These are phyloP conservation scores for Caloenas nicobarica DNA, from an alignment of 2,113 vertebrate species.

Conservation along the genomic window DNA sequence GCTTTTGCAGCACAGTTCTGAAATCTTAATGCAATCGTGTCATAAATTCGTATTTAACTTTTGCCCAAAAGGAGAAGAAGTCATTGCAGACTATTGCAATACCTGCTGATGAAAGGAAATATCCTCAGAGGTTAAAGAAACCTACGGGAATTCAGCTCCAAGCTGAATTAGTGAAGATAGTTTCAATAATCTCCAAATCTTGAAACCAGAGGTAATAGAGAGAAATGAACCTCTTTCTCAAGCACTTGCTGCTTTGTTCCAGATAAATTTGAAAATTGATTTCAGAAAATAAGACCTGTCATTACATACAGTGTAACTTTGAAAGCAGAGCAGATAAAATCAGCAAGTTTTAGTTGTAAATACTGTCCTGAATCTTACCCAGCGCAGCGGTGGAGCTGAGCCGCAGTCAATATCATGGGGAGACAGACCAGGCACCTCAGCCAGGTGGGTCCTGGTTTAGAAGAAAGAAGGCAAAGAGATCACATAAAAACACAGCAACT, in stretches of 20 bases:
- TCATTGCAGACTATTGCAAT: neutral
- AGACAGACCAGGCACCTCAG: neutral
- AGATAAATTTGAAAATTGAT: neutral
- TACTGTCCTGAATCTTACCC: neutral
- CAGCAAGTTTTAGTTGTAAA: neutral
- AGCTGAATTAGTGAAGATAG: neutral
- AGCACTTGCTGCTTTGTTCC: neutral
- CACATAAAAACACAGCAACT: rapidly evolving
- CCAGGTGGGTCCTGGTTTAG: neutral
- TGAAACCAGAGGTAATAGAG: neutral
- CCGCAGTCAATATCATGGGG: neutral
- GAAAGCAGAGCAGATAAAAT: neutral
- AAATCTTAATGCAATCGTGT: neutral
- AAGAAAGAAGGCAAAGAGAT: neutral
- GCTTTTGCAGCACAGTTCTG: neutral
- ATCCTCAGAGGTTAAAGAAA: neutral
- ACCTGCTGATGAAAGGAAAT: conserved; percentile 31
- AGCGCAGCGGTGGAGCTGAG: neutral
- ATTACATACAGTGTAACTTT: neutral
- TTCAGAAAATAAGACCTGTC: neutral
- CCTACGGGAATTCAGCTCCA: neutral
- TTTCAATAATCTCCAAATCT: neutral
- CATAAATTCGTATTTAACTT: neutral
- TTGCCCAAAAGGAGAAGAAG: neutral
- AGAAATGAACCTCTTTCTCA: neutral